Base-by-base conservation (phyloP, 2,888 invertebrate genomes). In the Drosophila atroscutellata region DNA sequence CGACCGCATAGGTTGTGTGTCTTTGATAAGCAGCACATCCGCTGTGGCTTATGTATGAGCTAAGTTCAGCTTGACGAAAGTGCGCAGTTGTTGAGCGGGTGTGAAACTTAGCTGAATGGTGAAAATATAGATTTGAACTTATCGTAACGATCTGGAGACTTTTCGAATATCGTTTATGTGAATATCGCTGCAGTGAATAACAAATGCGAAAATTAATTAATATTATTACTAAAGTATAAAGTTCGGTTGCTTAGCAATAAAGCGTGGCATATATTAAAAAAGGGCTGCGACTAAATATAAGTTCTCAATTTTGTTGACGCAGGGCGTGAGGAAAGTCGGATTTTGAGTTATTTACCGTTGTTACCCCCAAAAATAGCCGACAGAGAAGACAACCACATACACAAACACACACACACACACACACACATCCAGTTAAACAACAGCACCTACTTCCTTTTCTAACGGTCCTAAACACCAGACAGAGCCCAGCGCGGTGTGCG, bases 391-490 rank as follows among this genome's bases (percentile, higher is more conserved):
- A 71, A 51, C 32, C 60, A 28, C 54, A 26, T 34, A 37, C 30
- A 47, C 55, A 62, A 42, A 30, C 55, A 34, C 24, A 24, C 26
- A 37, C 30, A 47, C 52, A 62, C 37, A 28, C 55, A 34, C 24
- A 60, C 37, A 59, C 18, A 34, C 28, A 70, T 4, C 30, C 20
- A 6, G 20, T 24, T 45, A 45, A 45, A 15, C 1, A 68, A 65
- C 68, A 74, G 80, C 83, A 81, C 86, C 81, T 86, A 89, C 85
- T 89, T 86, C 86, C 86, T 89, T 84, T 85, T 84, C 65, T 71
- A 58, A 75, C 55, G 72, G 63, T 67, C 69, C 69, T 56, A 50
- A 34, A 66, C 65, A 65, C 80, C 86, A 86, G 88, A 89, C 86
- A 76, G 89, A 49, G 47, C 72, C 24, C 30, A 57, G 69, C 39